Evolutionary conservation across 2,113 vertebrate species (phyloP).

Genomic region (Callipepla squamata): DNA sequence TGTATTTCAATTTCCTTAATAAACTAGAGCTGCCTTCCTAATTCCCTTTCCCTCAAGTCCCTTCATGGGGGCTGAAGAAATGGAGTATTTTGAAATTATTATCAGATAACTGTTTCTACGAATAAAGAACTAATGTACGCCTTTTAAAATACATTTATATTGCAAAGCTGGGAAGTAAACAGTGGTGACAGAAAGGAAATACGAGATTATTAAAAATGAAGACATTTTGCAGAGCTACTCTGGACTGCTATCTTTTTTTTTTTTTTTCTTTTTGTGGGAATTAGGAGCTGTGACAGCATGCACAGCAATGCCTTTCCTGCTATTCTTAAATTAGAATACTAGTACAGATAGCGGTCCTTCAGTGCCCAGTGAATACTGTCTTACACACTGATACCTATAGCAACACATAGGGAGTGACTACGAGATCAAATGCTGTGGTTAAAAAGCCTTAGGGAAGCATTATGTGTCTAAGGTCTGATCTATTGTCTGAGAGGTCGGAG

Average conservation of each 20-base stretch:
- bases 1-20: slow-evolving; percentile 71
- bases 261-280: neutral
- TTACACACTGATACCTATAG: slow-evolving; percentile 44
- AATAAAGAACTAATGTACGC: slow-evolving; percentile 11
- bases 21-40: slow-evolving; percentile 48
- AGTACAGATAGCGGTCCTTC: neutral
- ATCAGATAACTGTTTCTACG: slow-evolving; percentile 38
- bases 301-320: neutral
- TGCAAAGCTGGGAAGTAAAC: slow-evolving; percentile 43
- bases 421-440: slow-evolving; percentile 75
- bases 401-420: slow-evolving; percentile 14
- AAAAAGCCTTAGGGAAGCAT: slow-evolving; percentile 81
- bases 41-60: slow-evolving; percentile 39
- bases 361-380: slow-evolving; percentile 15
- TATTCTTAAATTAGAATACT: neutral
- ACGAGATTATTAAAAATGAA: slow-evolving; percentile 39
- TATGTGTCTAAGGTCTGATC: slow-evolving; percentile 88
- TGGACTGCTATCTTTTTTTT: neutral
- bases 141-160: slow-evolving; percentile 12
- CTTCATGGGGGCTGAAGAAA: slow-evolving; percentile 47
- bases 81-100: slow-evolving; percentile 32
- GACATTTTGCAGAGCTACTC: slow-evolving; percentile 40
- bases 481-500: slow-evolving; percentile 91
- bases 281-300: neutral
- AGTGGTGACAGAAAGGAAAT: slow-evolving; percentile 31